Conservation (phyloP, 2,797 vertebrate species). For the Pangasius mekongensis region DNA sequence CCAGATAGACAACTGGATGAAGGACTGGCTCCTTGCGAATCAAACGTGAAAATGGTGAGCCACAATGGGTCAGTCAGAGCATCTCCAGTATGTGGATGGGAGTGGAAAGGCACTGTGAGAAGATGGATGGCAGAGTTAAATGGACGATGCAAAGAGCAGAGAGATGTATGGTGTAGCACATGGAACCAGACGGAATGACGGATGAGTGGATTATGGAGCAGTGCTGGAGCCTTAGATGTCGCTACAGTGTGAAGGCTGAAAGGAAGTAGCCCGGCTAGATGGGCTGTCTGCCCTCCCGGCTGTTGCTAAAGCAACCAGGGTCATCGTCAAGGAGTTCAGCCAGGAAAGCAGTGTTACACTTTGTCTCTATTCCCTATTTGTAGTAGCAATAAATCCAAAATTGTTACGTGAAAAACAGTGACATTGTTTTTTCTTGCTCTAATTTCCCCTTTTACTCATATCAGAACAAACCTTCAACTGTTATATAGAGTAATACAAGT, state of each 20-base stretch:
- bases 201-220: conserved; percentile 75
- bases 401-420: neutral
- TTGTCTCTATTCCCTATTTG: neutral
- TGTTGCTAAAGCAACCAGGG: conserved; percentile 54
- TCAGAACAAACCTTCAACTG: neutral
- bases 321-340: conserved; percentile 49
- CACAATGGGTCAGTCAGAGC: neutral
- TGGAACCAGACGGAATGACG: conserved; percentile 75
- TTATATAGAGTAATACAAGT: neutral
- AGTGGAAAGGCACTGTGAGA: conserved; percentile 18
- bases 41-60: conserved; percentile 23
- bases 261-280: conserved; percentile 52
- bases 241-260: conserved; percentile 64
- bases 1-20: conserved; percentile 23
- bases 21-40: neutral
- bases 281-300: conserved; percentile 60
- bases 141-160: conserved; percentile 38
- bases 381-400: neutral
- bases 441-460: neutral
- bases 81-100: neutral
- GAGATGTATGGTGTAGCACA: conserved; percentile 76
- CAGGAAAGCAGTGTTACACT: neutral
- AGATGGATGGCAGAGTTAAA: conserved; percentile 61
- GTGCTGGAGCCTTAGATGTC: conserved; percentile 59
- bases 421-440: neutral